Evolutionary conservation across 1,140 invertebrate genomes (phyloP).

Genomic region (Nebria ingens): DNA sequence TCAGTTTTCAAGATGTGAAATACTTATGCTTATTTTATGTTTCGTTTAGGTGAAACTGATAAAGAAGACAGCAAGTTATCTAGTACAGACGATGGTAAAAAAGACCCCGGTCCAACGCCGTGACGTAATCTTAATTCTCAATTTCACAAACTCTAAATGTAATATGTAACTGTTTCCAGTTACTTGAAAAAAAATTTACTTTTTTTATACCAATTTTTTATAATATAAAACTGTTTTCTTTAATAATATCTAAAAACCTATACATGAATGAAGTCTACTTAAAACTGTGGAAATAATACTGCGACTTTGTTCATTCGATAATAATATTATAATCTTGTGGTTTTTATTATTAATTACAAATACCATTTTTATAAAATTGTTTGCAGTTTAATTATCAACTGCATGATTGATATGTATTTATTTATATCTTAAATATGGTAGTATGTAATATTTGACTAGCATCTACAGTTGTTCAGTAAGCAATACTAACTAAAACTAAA

Average conservation of each 20-base stretch:
- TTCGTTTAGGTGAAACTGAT: constrained; percentile 43
- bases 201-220: neutral
- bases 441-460: constrained; percentile 5
- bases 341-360: no score
- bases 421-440: no score
- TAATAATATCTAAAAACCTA: no score
- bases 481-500: constrained; percentile 1
- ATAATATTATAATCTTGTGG: no score
- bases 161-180: constrained; percentile 2
- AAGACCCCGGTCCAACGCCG: constrained; percentile 43
- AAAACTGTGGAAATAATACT: no score
- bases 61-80: constrained; percentile 50
- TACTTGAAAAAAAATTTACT: neutral
- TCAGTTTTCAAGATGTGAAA: neutral
- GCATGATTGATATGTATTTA: no score
- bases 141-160: constrained; percentile 3
- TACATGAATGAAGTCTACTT: no score
- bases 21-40: constrained; percentile 10
- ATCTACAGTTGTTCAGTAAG: constrained; percentile 2
- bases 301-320: no score
- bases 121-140: constrained; percentile 32
- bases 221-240: no score
- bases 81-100: constrained; percentile 50
- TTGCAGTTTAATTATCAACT: no score
- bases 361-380: no score